Evolutionary conservation across 2,797 vertebrate genomes (phyloP).

Genomic region (Psittacula derbiana): DNA sequence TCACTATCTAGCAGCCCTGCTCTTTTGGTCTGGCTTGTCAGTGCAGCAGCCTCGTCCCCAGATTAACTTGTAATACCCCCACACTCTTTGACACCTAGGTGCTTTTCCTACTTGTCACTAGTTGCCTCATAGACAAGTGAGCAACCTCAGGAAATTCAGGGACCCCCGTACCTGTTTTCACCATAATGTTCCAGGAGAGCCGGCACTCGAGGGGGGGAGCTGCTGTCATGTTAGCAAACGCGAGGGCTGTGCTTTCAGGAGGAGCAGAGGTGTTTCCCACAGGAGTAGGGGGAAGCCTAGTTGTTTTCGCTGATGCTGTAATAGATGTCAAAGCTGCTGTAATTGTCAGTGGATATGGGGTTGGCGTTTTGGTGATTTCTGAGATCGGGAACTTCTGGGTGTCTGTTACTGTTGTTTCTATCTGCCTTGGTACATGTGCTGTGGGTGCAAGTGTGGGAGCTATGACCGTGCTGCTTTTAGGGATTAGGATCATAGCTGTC

Average conservation of each 20-base stretch:
- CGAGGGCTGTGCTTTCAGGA: conserved; percentile 39
- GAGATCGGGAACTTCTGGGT: conserved; percentile 69
- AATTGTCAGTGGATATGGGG: conserved; percentile 77
- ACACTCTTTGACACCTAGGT: fast-evolving
- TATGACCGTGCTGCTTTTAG: conserved; percentile 43
- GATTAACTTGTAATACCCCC: too few relatives aligned
- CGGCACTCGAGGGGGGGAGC: conserved; percentile 86
- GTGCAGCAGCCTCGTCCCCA: background rate
- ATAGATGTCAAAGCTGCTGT: conserved; percentile 78
- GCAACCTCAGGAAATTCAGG: too few relatives aligned
- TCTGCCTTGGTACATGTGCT: conserved; percentile 71
- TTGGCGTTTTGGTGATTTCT: conserved; percentile 70
- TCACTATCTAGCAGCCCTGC: fast-evolving
- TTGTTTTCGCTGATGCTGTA: conserved; percentile 77
- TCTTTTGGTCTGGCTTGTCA: fast-evolving
- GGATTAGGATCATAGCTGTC: conserved; percentile 52
- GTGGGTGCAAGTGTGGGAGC: conserved; percentile 62
- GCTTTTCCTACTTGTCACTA: background rate
- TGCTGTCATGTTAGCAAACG: conserved; percentile 82
- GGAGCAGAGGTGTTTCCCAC: conserved; percentile 66
- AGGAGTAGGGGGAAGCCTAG: conserved; percentile 74
- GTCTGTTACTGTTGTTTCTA: conserved; percentile 70
- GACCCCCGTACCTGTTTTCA: conserved; percentile 88
- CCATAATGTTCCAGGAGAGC: conserved; percentile 88
- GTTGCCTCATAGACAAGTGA: background rate